A percentile compares a stretch with the other conserved stretches of the same genome.
Conservation (phyloP, 64 coral and sea anemone species). For the Pocillopora verrucosa region DNA sequence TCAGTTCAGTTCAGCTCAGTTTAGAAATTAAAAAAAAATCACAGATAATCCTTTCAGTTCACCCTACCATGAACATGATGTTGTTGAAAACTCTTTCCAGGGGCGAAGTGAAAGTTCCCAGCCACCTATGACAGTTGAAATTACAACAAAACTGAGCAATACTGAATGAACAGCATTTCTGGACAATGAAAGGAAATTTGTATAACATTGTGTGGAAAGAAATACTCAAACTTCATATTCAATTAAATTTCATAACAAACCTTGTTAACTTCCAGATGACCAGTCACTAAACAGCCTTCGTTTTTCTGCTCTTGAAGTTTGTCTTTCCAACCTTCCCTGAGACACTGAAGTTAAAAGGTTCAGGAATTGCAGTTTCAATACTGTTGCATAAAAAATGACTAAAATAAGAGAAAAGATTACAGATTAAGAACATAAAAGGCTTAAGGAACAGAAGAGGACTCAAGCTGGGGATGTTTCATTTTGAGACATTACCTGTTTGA, state of each 20-base stretch:
- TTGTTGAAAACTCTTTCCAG: conserved; percentile 98
- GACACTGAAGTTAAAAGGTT: conserved; percentile 49
- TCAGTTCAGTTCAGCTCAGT: too few species aligned
- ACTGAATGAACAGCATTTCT: too few species aligned
- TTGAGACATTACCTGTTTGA: conserved; percentile 70
- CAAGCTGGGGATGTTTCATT: too few species aligned
- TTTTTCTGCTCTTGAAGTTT: conserved; percentile 89
- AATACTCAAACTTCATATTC: neutral
- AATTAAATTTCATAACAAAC: conserved; percentile 20
- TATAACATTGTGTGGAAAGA: too few species aligned
- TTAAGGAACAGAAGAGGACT: too few species aligned
- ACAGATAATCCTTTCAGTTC: neutral
- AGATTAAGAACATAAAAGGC: too few species aligned
- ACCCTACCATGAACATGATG: conserved; percentile 96
- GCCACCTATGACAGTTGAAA: conserved; percentile 62
- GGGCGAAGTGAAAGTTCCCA: conserved; percentile 98
- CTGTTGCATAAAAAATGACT: neutral
- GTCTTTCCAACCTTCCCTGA: conserved; percentile 95
- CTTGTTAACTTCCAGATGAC: conserved; percentile 94
- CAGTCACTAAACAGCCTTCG: conserved; percentile 93
- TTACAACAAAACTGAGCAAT: too few species aligned
- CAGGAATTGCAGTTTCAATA: neutral
- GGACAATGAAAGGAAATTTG: too few species aligned
- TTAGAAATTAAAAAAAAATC: neutral
- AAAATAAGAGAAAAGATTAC: neutral